These are phyloP conservation scores for Scaeva pyrastri DNA, from an alignment of 2,888 invertebrate genomes.

Conservation along the genomic window DNA sequence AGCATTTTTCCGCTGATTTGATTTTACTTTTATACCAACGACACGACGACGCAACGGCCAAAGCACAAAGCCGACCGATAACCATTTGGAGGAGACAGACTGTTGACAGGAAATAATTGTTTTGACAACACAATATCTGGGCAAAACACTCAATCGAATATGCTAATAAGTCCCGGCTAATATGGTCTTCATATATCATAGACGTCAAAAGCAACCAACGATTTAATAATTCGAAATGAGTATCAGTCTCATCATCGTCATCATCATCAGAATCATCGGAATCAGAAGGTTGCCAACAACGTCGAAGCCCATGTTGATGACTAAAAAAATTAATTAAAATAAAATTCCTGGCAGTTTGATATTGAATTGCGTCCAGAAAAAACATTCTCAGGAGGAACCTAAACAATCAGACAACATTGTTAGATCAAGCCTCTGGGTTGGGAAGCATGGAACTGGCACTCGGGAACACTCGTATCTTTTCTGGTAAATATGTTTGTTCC, in stretches of 20 bases:
- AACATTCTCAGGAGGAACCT: slow-evolving; percentile 29
- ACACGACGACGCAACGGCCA: too few relatives aligned
- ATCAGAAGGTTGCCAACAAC: slow-evolving; percentile 5
- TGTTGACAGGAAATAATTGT: slow-evolving; percentile 66
- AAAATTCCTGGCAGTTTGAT: slow-evolving; percentile 51
- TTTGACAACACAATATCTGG: slow-evolving; percentile 61
- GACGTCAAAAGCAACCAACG: slow-evolving; percentile 60
- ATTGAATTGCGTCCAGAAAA: slow-evolving; percentile 28
- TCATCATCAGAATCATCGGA: not conserved
- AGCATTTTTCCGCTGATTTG: slow-evolving; percentile 32
- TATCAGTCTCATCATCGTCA: slow-evolving; percentile 9
- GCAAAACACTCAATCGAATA: slow-evolving; percentile 51
- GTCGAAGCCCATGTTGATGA: not conserved
- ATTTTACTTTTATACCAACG: slow-evolving; percentile 2
- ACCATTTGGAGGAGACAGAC: slow-evolving; percentile 16
- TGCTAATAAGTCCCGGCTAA: slow-evolving; percentile 64
- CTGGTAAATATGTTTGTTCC: slow-evolving; percentile 41
- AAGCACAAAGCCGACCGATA: slow-evolving; percentile 18
- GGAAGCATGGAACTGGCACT: not conserved
- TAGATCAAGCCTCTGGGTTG: slow-evolving; percentile 19
- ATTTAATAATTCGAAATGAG: slow-evolving; percentile 64
- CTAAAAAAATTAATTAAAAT: slow-evolving; percentile 65
- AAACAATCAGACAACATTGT: slow-evolving; percentile 63
- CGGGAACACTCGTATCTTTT: slow-evolving; percentile 30
- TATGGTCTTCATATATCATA: slow-evolving; percentile 62